Base-by-base conservation (phyloP, 2,797 vertebrate genomes). In the Dermochelys coriacea region DNA sequence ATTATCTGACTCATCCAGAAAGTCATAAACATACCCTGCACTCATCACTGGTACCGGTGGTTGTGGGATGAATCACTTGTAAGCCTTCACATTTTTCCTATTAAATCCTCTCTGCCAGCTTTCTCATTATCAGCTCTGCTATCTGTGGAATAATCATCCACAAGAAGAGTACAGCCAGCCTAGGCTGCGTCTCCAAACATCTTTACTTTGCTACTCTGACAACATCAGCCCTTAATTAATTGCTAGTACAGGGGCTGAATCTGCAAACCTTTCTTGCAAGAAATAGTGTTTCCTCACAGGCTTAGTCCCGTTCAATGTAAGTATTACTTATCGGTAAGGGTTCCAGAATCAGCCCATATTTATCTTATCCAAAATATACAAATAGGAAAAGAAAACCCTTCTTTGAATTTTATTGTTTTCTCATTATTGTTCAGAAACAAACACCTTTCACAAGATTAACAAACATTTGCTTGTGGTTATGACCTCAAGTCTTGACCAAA, bases 1-100 rank as follows among this genome's bases (percentile, higher is more conserved):
- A 8, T 82, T 47, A 91, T 93, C 88, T 95, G 96, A 97, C 93
- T 98, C 96, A 97, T 45, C 55, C 68, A 41, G 25, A 47, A 79
- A 82, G 83, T 68, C 89, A 88, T 89, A 80, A 86, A 64, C 84
- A 80, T 89, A 80, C 83, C 86, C 68, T 0, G 1, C 51, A 41
- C 34, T 21, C 54, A 92, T 41, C 50, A 93, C 78, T 94, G 96
- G 61, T 93, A 4, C 94, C 97, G 90, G 94, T 84, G 81, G 10
- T 93, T 81, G 31, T 47, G 8, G 75, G 3, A 2, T 97, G 97
- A 96, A 91, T 98, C 96, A 96, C 84, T 31, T 12, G 27, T 59
- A 81, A 95, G 93, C 31, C 27, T 37, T 88, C 57, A 10, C 92
- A 52, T 49, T 92, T 95, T 96, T 96, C 83, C 79, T 95, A 92